phyloP scores from a whole-genome alignment of 2,113 vertebrate species.

The Phycodurus eques region DNA sequence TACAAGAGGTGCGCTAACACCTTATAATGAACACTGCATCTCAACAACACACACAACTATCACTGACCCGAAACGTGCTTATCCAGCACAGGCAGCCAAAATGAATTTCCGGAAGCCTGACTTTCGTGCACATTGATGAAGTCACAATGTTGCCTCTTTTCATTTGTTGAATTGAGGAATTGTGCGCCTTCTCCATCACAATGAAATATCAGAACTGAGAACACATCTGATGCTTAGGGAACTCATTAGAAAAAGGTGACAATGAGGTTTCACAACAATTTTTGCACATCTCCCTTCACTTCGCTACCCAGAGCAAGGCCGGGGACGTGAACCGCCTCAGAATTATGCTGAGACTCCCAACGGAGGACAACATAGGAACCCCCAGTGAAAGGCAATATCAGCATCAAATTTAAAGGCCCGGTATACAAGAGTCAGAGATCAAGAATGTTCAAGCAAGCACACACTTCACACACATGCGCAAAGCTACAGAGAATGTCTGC shows the following conservation, averaged over 20 bases:
- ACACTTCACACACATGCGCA: slow-evolving; percentile 45
- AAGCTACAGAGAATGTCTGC: slow-evolving; percentile 27
- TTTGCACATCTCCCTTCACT: slow-evolving; percentile 57
- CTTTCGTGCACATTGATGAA: slow-evolving; percentile 70
- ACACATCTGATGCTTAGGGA: slow-evolving; percentile 63
- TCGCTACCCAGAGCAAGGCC: slow-evolving; percentile 46
- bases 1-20: slow-evolving; percentile 66
- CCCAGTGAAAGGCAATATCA: slow-evolving; percentile 20
- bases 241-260: slow-evolving; percentile 81
- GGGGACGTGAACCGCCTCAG: slow-evolving; percentile 48
- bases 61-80: slow-evolving; percentile 64
- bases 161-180: slow-evolving; percentile 26
- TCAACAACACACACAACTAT: slow-evolving; percentile 43
- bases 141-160: slow-evolving; percentile 29
- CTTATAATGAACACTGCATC: slow-evolving; percentile 66
- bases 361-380: slow-evolving; percentile 26
- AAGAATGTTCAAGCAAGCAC: slow-evolving; percentile 47
- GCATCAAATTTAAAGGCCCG: slow-evolving; percentile 23
- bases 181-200: slow-evolving; percentile 30
- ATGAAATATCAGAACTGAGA: slow-evolving; percentile 57
- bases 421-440: slow-evolving; percentile 23
- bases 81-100: slow-evolving; percentile 54
- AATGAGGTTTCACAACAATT: slow-evolving; percentile 74
- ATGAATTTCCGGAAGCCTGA: slow-evolving; percentile 71
- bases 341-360: slow-evolving; percentile 39